phyloP scores from a whole-genome alignment of 2,113 vertebrate genomes.

The Manacus vitellinus region DNA sequence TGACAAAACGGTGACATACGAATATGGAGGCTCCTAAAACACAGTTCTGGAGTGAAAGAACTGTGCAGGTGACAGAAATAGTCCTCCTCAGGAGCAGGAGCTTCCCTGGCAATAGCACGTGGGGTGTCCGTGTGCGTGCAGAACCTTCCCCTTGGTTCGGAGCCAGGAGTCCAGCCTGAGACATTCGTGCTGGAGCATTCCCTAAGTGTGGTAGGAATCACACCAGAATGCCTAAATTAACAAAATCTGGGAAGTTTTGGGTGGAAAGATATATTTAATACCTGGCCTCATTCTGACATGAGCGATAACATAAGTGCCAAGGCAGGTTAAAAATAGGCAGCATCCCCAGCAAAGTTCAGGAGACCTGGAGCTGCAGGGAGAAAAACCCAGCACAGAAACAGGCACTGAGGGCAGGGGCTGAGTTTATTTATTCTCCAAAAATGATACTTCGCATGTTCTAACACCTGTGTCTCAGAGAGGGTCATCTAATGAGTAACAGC shows the following conservation, averaged over 20 bases:
- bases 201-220: not conserved
- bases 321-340: conserved; percentile 58
- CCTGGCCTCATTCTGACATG: conserved; percentile 64
- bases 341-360: conserved; percentile 48
- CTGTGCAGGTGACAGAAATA: not conserved
- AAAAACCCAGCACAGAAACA: not conserved
- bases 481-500: not conserved
- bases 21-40: not conserved
- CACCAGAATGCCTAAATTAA: not conserved
- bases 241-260: conserved; percentile 2
- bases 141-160: rapidly evolving
- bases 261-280: conserved; percentile 27
- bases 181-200: not conserved
- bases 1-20: not conserved
- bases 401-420: not conserved
- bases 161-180: not conserved
- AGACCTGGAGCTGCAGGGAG: conserved; percentile 4
- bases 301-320: conserved; percentile 26
- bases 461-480: not conserved
- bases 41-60: not conserved
- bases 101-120: not conserved
- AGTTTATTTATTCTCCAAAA: not conserved
- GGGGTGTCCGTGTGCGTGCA: not conserved
- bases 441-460: rapidly evolving
- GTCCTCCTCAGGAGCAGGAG: not conserved